These are phyloP conservation scores for Macaria notata DNA, from an alignment of 2,888 invertebrate species.

Conservation along the genomic window DNA sequence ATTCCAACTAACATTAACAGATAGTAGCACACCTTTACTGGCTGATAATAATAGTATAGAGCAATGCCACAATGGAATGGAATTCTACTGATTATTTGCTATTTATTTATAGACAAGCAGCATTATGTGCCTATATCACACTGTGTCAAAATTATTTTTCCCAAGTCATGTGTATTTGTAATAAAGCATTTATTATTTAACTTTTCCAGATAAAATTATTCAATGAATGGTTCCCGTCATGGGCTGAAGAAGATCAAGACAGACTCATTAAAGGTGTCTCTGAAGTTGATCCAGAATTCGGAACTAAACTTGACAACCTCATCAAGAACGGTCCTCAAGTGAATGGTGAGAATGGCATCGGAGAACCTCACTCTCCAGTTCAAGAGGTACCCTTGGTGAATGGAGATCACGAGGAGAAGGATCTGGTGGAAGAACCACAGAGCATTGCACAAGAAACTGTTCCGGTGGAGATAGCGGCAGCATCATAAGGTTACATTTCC, in stretches of 20 bases:
- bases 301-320: slow-evolving; percentile 84
- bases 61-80: too few relatives aligned
- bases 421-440: slow-evolving; percentile 28
- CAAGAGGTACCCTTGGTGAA: slow-evolving; percentile 37
- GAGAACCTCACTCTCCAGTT: slow-evolving; percentile 51
- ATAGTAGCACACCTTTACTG: background rate
- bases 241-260: slow-evolving; percentile 88
- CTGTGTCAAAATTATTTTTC: too few relatives aligned
- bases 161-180: too few relatives aligned
- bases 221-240: slow-evolving; percentile 91
- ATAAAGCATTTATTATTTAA: too few relatives aligned
- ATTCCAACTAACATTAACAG: background rate
- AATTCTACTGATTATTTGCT: too few relatives aligned
- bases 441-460: slow-evolving; percentile 53
- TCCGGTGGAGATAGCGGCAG: slow-evolving; percentile 69
- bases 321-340: slow-evolving; percentile 56
- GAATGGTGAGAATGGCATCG: slow-evolving; percentile 63
- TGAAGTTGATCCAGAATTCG: slow-evolving; percentile 88
- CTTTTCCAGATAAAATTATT: slow-evolving; percentile 88
- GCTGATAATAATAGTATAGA: too few relatives aligned
- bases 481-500: slow-evolving; percentile 52
- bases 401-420: slow-evolving; percentile 35
- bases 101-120: too few relatives aligned
- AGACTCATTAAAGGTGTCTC: slow-evolving; percentile 86
- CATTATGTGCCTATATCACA: too few relatives aligned